Base-by-base conservation (phyloP, 1,140 invertebrate genomes). In the Phymorhynchus buccinoides region DNA sequence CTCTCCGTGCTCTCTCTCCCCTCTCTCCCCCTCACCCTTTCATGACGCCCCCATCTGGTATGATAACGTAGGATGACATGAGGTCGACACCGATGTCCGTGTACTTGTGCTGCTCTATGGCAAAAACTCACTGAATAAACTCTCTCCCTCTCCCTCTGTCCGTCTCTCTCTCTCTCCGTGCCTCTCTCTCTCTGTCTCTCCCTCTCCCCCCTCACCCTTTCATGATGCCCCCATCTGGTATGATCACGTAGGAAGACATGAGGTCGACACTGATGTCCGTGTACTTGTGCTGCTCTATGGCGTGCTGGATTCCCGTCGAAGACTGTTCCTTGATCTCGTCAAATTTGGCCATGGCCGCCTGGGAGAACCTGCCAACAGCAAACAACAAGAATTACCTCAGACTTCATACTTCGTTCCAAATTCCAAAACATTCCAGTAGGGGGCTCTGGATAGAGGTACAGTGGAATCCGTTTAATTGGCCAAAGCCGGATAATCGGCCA, bases 281-380 rank as follows among this genome's bases (percentile, higher is more conserved):
- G 84, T 96, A 95, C 1, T 96, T 96, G 87, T 97, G 96, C 90
- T 97, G 95, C 86, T 99, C 96, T 79, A 99, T 97, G 1, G 97
- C 96, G 91, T 98, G 96, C 90, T 99, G 97, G 87, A 99, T 94
- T 1, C 93, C 92, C 14, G 97, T 94, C 0, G 97, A 96, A 0
- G 98, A 99, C 92, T 96, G 97, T 92, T 98, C 96, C 93, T 98
- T 99, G 12, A 99, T 94, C 88, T 96, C 96, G 52, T 96, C 96
- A 41, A 99, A 94, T 90, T 96, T 96, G 68, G 95, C 95, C 73
- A 96, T 95, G 22, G 98, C 98, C n/a, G 96, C 96, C 66, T 96
- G 96, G 94, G 97, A 96, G 56, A 99, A 94, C 90, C 96, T 97
- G 90, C 52, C 94, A 94, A 84, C 27, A 3, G n/a, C 56, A 9